Base-by-base conservation (phyloP, 1,140 invertebrate genomes). In the Drosophila ohnishii region DNA sequence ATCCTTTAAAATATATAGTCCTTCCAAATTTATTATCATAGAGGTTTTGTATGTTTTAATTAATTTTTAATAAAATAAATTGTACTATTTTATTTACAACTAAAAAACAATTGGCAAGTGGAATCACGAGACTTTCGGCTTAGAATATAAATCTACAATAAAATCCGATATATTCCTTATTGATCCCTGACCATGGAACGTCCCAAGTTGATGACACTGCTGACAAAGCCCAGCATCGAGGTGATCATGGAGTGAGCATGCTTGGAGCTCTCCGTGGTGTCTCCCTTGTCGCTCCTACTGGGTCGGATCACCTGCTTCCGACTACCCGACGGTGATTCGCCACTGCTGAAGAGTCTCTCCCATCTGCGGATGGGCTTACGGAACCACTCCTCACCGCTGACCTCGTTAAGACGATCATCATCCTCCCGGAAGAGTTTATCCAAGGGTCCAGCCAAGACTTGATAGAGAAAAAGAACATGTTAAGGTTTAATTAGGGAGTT, bases 221-320 rank as follows among this genome's bases (percentile, higher is more conserved):
- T 87, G 10, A 87, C 64, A 65, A 87, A 88, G 37, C 66, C 71
- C 9, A 87, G 42, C 84, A 87, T 88, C 2, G 83, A 88, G 16
- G 71, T 83, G 39, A 87, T 80, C 83, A 87, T 87, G 13, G 65
- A 58, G 16, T 88, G 80, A 16, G 83, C 83, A 66, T 87, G 83
- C 37, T 88, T 88, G 8, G 83, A 87, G 47, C 84, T 88, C 47
- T 71, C 51, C 6, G 83, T 73, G 48, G 64, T 77, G 9, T 83
- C 80, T 5, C 19, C n/a, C 7, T 34, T 35, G 25, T 37, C 51
- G 9, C 67, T 66, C 28, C 75, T 65, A 8, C 45, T 73, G 8
- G 58, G 45, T 4, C 22, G 22, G 5, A 11, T 35, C 22, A 56
- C 67, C 25, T 58, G 16, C 19, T 16, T 51, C 2, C 16, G 32